phyloP scores from a whole-genome alignment of 2,113 vertebrate genomes.

The Gorsachius goisagi region DNA sequence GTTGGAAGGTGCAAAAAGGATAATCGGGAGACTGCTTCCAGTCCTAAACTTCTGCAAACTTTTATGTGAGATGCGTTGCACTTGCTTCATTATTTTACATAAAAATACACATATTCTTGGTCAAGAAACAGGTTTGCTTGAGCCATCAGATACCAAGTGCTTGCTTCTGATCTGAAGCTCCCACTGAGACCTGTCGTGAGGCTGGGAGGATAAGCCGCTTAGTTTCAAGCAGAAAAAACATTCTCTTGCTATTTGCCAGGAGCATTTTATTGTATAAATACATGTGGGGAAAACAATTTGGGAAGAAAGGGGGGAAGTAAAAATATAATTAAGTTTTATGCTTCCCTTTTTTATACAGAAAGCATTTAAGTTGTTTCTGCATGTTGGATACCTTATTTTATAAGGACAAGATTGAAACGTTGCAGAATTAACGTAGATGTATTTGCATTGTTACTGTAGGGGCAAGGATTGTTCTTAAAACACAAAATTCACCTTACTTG shows the following conservation, averaged over 20 bases:
- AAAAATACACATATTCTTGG: fast-evolving
- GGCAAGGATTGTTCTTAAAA: background rate
- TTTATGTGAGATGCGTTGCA: fast-evolving
- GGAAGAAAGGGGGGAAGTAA: background rate
- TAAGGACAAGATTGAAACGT: background rate
- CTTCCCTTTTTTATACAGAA: background rate
- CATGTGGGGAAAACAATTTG: background rate
- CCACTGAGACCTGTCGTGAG: fast-evolving
- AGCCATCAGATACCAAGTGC: fast-evolving
- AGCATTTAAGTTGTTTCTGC: background rate
- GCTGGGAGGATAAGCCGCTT: background rate
- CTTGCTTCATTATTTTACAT: background rate
- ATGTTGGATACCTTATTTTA: background rate
- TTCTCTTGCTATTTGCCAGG: background rate
- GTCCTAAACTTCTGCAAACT: background rate
- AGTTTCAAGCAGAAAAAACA: background rate
- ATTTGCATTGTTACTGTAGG: background rate
- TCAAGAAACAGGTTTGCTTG: background rate
- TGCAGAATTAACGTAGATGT: background rate
- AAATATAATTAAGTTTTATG: background rate
- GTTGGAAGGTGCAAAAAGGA: background rate
- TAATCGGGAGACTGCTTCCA: background rate
- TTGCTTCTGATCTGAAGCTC: background rate
- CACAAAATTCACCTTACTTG: background rate
- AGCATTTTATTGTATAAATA: background rate